Conservation (phyloP, 37 sponge, comb jelly and placozoan genomes). For the Chondrosia reniformis region DNA sequence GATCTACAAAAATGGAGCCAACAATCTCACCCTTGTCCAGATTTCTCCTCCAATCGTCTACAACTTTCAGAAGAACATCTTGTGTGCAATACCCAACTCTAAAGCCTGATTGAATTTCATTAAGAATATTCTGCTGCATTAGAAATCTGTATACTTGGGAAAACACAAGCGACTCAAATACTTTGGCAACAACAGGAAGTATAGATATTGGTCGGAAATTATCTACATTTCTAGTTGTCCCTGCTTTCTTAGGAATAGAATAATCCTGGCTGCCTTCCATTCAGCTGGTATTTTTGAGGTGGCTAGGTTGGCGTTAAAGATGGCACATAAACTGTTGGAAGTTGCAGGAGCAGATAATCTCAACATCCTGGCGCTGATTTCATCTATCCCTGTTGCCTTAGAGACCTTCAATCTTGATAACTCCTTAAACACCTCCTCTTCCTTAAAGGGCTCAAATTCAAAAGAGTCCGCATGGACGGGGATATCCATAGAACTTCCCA, state of each 20-base stretch:
- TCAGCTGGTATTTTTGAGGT: background rate
- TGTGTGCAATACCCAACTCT: slow-evolving; percentile 11
- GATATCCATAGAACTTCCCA: no score
- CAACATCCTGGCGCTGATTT: background rate
- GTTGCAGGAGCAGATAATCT: background rate
- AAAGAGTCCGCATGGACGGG: no score
- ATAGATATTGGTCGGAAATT: slow-evolving; percentile 30
- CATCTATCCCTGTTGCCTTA: slow-evolving; percentile 6
- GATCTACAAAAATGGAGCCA: slow-evolving; percentile 16
- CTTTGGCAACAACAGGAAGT: slow-evolving; percentile 24
- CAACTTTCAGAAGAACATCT: slow-evolving; percentile 14
- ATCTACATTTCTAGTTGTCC: background rate
- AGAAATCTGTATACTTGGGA: background rate
- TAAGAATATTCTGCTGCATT: background rate
- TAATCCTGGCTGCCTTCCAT: slow-evolving; percentile 17
- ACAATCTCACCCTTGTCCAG: slow-evolving; percentile 12
- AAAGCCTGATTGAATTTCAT: slow-evolving; percentile 19
- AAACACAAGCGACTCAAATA: slow-evolving; percentile 17
- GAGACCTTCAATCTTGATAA: background rate
- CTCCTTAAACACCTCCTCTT: background rate
- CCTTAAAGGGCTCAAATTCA: background rate
- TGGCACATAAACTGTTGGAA: background rate
- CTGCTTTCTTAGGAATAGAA: background rate
- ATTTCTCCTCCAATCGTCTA: slow-evolving; percentile 9
- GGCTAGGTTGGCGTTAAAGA: background rate